These are phyloP conservation scores for Chloroceryle amazona DNA, from an alignment of 2,797 vertebrate species.

Conservation along the genomic window DNA sequence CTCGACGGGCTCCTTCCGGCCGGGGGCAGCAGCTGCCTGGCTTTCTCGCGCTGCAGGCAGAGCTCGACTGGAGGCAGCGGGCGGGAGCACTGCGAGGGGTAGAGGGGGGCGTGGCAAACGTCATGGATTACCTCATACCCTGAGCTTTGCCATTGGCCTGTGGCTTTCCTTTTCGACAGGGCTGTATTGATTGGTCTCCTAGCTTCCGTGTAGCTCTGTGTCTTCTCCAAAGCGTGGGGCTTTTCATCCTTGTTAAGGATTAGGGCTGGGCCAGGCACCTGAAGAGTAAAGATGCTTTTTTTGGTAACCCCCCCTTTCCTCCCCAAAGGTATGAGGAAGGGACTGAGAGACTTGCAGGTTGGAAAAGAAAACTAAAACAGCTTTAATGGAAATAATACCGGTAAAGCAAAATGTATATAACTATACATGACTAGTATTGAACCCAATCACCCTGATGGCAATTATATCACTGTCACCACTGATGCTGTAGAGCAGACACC, in stretches of 20 bases:
- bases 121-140: too few relatives aligned
- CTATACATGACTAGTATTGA: background rate
- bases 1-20: too few relatives aligned
- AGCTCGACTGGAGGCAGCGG: too few relatives aligned
- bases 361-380: background rate
- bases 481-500: too few relatives aligned
- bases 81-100: too few relatives aligned
- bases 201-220: background rate
- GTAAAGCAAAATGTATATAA: background rate
- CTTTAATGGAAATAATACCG: background rate
- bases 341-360: background rate
- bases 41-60: too few relatives aligned
- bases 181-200: background rate
- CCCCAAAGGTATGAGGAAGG: background rate
- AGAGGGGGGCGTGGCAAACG: too few relatives aligned
- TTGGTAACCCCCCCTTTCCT: background rate
- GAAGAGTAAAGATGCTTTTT: background rate
- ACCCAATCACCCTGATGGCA: background rate
- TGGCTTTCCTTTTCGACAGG: background rate
- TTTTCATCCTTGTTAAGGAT: background rate
- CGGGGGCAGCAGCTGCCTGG: too few relatives aligned
- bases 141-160: fast-evolving
- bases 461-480: background rate
- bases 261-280: background rate
- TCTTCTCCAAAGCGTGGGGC: background rate